These are phyloP conservation scores for Turdus rufiventris DNA, from an alignment of 2,113 vertebrate species.

Conservation along the genomic window DNA sequence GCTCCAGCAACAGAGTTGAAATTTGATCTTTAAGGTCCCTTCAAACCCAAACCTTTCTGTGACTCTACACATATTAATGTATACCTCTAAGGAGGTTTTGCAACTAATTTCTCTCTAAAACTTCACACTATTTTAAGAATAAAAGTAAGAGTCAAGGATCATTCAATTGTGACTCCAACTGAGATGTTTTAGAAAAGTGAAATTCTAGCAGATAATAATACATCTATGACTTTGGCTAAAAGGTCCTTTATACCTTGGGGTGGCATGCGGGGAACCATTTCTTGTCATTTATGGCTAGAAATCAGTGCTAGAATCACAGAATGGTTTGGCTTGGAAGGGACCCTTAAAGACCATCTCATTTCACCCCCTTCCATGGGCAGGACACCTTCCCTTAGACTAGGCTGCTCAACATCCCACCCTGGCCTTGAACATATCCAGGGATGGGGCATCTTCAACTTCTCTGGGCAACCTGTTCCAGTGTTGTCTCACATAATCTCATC, in stretches of 20 bases:
- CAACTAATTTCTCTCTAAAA: background rate
- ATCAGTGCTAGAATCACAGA: background rate
- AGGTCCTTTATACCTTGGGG: background rate
- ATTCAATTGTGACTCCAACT: background rate
- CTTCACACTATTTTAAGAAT: background rate
- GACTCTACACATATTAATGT: background rate
- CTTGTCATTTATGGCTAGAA: background rate
- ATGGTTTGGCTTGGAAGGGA: background rate
- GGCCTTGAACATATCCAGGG: background rate
- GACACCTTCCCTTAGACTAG: rapidly evolving
- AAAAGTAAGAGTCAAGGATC: background rate
- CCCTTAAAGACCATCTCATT: background rate
- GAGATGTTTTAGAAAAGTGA: background rate
- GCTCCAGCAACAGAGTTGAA: background rate
- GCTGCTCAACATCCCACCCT: background rate
- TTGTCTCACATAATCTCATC: background rate
- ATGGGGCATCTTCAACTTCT: background rate
- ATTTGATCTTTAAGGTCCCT: background rate
- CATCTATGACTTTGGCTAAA: background rate
- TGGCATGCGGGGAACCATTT: rapidly evolving
- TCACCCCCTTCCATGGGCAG: rapidly evolving
- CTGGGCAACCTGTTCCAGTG: background rate
- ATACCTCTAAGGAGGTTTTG: background rate
- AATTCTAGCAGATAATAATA: background rate
- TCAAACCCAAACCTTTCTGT: background rate